Percentiles rank a stretch among this genome's conserved stretches.
Conservation (phyloP, 2,888 invertebrate genomes). For the Lycia hirtaria region DNA sequence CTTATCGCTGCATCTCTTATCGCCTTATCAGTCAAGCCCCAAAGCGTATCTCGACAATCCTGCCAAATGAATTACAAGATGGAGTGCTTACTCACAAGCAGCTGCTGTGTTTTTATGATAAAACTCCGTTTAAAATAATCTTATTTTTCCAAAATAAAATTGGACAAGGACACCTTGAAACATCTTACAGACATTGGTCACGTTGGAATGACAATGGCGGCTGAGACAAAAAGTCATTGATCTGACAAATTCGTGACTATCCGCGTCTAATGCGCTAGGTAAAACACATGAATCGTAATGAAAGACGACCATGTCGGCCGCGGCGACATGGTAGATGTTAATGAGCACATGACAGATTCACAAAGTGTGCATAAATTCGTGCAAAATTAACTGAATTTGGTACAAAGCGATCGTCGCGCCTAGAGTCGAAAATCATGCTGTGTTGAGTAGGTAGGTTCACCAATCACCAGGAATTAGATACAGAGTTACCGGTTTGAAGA, state of each 20-base stretch:
- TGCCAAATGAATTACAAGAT: conserved; percentile 36
- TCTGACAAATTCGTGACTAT: conserved; percentile 21
- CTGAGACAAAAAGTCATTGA: conserved; percentile 24
- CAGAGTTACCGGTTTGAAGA: too few species aligned
- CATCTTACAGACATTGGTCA: conserved; percentile 19
- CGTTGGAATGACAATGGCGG: conserved; percentile 19
- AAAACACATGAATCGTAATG: conserved; percentile 11
- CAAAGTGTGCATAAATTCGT: conserved; percentile 6
- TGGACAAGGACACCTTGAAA: conserved; percentile 32
- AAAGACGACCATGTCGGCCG: conserved; percentile 15
- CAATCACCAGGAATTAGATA: too few species aligned
- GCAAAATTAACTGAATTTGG: conserved; percentile 3
- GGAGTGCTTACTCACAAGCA: conserved; percentile 32
- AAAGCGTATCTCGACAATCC: conserved; percentile 27
- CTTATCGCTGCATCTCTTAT: conserved; percentile 11
- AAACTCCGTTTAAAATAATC: conserved; percentile 19
- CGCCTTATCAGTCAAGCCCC: conserved; percentile 29
- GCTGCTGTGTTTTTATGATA: conserved; percentile 26
- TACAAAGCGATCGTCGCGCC: neutral
- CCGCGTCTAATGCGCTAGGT: conserved; percentile 17
- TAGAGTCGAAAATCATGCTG: neutral
- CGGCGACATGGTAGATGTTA: conserved; percentile 4
- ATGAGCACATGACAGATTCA: conserved; percentile 4
- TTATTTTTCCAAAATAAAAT: conserved; percentile 29
- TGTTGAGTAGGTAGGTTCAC: too few species aligned